Base-by-base conservation (phyloP, 2,797 vertebrate species). In the Hypotaenidia okinawae region DNA sequence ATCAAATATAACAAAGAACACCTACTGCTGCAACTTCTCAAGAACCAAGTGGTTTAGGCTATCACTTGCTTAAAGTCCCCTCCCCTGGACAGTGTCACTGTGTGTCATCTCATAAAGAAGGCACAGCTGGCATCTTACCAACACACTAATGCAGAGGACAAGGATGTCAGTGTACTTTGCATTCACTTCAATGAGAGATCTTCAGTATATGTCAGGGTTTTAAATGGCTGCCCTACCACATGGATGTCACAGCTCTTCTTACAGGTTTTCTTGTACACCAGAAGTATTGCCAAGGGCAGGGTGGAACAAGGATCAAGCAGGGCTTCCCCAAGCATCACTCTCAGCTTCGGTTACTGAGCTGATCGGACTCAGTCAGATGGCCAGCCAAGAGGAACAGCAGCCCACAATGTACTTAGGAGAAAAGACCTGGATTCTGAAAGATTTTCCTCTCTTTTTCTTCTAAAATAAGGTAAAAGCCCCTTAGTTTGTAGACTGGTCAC, bases 291-390 rank as follows among this genome's bases (percentile, higher is more conserved):
- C 32, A 41, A 62, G 81, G 41, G 51, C 69, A 41, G 43, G 32
- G 30, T 21, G 66, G 43, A 55, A 43, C 4, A 17, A 51, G 49
- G 55, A 32, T 24, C 7, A 4, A 66, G 79, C 33, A 70, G 33
- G 77, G 68, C 63, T 70, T 63, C 39, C 55, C 51, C 32, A 41
- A 35, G 27, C 0, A 0, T 10, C 3, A 1, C 68, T 39, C 74
- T 16, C 24, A 6, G 37, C 28, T 37, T 37, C 4, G 7, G 62
- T 35, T 21, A 33, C 25, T 1, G 43, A 79, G 73, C 33, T 12
- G 47, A 18, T 2, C 2, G 6, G 89, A 30, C 28, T 30, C 47
- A 13, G 2, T 6, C 0, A 0, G 43, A 21, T 9, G 5, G 24
- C 35, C 52, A 32, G 43, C 49, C 73, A 58, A 79, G 55, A 73